These are phyloP conservation scores for Callipepla squamata DNA, from an alignment of 2,113 vertebrate genomes.

Conservation along the genomic window DNA sequence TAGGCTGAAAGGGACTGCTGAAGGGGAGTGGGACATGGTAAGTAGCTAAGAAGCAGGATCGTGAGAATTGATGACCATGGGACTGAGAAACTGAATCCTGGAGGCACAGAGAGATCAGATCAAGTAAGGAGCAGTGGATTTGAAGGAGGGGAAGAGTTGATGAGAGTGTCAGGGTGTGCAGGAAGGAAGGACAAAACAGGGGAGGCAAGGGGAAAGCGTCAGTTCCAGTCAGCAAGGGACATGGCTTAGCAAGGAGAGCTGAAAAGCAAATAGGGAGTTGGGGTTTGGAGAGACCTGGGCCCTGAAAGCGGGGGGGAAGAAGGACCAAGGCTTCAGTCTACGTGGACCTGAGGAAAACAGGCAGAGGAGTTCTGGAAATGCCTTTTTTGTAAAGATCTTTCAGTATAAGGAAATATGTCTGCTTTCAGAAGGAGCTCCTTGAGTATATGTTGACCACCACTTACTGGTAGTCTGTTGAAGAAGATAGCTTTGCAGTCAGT, in stretches of 20 bases:
- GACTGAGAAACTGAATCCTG: background rate
- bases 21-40: background rate
- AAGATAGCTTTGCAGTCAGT: background rate
- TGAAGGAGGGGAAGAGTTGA: background rate
- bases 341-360: background rate
- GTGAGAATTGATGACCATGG: background rate
- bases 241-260: background rate
- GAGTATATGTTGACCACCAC: background rate
- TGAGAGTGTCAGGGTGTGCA: rapidly evolving
- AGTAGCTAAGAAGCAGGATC: background rate
- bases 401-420: background rate
- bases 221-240: background rate
- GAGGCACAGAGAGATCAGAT: background rate
- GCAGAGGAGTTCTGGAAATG: background rate
- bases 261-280: background rate
- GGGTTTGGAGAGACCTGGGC: background rate
- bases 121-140: background rate
- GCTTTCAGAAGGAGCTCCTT: background rate
- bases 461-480: background rate
- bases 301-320: background rate
- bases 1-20: background rate
- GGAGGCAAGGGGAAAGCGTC: background rate
- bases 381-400: background rate
- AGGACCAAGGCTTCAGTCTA: background rate
- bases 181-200: background rate